phyloP scores from a whole-genome alignment of 2,113 vertebrate genomes.

The Aythya baeri region DNA sequence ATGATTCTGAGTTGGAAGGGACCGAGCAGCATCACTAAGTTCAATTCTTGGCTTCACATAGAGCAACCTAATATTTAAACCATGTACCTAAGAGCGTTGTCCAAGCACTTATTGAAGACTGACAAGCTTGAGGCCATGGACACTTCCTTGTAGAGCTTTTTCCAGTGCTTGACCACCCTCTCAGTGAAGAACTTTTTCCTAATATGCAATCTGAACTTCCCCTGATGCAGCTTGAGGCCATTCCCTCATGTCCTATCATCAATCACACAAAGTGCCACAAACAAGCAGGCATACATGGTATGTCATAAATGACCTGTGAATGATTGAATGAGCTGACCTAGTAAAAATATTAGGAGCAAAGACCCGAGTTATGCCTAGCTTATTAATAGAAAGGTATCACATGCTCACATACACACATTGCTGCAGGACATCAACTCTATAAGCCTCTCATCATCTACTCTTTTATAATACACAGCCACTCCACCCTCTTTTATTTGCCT shows the following conservation, averaged over 20 bases:
- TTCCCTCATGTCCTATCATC: neutral
- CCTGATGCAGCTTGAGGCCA: neutral
- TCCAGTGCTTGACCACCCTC: neutral
- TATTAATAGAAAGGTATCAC: neutral
- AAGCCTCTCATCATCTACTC: neutral
- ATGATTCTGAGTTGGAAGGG: neutral
- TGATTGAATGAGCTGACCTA: rapidly evolving
- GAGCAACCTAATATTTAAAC: neutral
- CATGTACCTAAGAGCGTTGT: neutral
- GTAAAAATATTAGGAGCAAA: neutral
- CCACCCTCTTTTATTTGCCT: neutral
- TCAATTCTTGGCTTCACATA: neutral
- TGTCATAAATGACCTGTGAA: neutral
- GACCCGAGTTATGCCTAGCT: neutral
- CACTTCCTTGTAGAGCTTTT: neutral
- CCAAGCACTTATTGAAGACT: neutral
- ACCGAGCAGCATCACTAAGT: neutral
- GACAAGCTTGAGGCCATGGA: neutral
- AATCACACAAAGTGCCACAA: neutral
- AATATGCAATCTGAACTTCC: neutral
- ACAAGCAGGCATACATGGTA: neutral
- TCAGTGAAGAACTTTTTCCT: neutral
- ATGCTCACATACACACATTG: neutral
- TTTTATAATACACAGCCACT: neutral
- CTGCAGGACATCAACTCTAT: neutral